Evolutionary conservation across 2,888 invertebrate species (phyloP).

Genomic region (Drepana falcataria): DNA sequence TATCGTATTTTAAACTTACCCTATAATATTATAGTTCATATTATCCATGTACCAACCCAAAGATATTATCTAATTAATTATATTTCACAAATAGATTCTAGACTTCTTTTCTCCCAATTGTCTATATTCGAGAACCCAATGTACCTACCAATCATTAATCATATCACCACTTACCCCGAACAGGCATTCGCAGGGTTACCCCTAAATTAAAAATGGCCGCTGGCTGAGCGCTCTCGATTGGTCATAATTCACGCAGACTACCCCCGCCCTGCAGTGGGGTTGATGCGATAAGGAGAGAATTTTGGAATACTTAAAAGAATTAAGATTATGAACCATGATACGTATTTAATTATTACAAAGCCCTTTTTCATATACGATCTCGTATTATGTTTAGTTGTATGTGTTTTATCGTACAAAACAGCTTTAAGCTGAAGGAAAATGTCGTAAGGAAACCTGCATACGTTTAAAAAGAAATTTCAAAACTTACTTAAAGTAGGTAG

Average conservation of each 20-base stretch:
- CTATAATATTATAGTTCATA: too few relatives aligned
- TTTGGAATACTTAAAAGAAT: constrained; percentile 16
- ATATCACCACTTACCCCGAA: constrained; percentile 38
- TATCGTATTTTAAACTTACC: too few relatives aligned
- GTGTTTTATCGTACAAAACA: too few relatives aligned
- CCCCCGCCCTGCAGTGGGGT: constrained; percentile 34
- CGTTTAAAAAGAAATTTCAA: too few relatives aligned
- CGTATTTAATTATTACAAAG: too few relatives aligned
- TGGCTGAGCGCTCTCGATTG: constrained; percentile 69
- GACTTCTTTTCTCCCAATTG: background rate
- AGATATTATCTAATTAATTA: too few relatives aligned
- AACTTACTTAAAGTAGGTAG: too few relatives aligned
- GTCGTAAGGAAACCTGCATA: too few relatives aligned
- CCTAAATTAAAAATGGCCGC: constrained; percentile 78
- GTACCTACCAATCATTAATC: constrained; percentile 5
- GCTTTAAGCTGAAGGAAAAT: too few relatives aligned
- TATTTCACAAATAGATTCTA: background rate
- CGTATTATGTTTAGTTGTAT: too few relatives aligned
- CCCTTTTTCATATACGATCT: too few relatives aligned
- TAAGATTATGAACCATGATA: background rate
- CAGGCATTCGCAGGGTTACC: constrained; percentile 66
- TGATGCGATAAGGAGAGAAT: constrained; percentile 7
- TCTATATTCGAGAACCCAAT: background rate
- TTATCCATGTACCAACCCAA: too few relatives aligned
- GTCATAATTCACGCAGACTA: constrained; percentile 69